Base-by-base conservation (phyloP, 2,113 vertebrate species). In the Electrona antarctica region DNA sequence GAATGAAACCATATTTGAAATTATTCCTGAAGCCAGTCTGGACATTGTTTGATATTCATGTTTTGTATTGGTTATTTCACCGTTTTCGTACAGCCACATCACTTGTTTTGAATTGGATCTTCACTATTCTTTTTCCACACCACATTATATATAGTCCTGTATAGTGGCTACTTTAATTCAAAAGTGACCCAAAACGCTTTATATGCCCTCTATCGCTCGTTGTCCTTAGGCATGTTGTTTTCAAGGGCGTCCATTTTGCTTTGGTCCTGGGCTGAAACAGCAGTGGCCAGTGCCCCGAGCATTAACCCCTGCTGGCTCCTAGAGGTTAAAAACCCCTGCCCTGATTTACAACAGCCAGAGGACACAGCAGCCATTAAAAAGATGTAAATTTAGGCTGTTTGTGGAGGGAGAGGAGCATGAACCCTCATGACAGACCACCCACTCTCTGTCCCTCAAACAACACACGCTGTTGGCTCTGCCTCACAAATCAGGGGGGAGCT, bases 321-420 rank as follows among this genome's bases (percentile, higher is more conserved):
- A 51, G 74, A 88, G 82, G 86, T 87, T 88, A 85, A 85, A 41
- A 83, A 79, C 75, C 77, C 59, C 77, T 72, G 54, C 69, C 45
- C 71, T 89, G 87, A 92, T 93, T 94, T 93, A 93, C 86, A 85
- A 78, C 73, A 57, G 79, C 70, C 76, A 76, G 82, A 82, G 84
- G 89, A 91, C 84, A 89, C 79, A 59, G 79, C 67, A 6, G 77
- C 77, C 87, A 86, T 91, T 91, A 90, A 90, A 90, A 84, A 73
- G 54, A 92, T 91, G 88, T 92, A 91, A 89, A 92, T 92, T 81
- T 84, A 69, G 74, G 52, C 63, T 79, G 79, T 82, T 91, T 79
- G 84, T 46, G 67, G 71, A 85, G 76, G 81, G 80, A 84, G 71
- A 86, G 74, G 79, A 83, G 87, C 83, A 81, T 85, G 85, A 89